Conservation (phyloP, 2,113 vertebrate genomes). For the Entelurus aequoreus region DNA sequence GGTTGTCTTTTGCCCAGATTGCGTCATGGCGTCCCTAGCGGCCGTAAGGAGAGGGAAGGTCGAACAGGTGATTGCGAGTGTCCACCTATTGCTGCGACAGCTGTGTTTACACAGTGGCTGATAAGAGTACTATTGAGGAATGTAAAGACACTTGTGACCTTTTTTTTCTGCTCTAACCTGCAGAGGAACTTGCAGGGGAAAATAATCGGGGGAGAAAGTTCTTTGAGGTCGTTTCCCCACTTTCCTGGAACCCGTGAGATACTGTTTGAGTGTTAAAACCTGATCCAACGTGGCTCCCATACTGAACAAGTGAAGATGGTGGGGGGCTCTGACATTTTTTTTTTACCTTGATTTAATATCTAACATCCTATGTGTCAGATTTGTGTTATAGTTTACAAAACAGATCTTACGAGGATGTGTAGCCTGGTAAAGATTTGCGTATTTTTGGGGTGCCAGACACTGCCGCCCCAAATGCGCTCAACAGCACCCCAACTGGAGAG, state of each 20-base stretch:
- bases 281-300: no score
- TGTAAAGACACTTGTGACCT: background rate
- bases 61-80: slow-evolving; percentile 51
- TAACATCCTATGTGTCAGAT: no score
- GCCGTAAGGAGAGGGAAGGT: slow-evolving; percentile 6
- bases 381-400: no score
- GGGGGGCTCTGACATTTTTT: no score
- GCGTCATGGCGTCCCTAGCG: slow-evolving; percentile 47
- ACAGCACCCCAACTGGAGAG: no score
- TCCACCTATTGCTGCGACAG: slow-evolving; percentile 38
- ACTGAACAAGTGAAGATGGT: no score
- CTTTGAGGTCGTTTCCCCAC: background rate
- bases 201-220: no score
- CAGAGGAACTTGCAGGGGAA: background rate
- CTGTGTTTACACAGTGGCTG: slow-evolving; percentile 59
- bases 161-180: background rate
- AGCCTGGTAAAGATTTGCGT: no score
- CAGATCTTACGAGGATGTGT: no score
- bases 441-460: no score
- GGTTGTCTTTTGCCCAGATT: slow-evolving; percentile 46
- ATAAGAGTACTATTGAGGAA: slow-evolving; percentile 29
- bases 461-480: no score
- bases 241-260: slow-evolving; percentile 39
- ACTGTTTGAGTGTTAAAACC: slow-evolving; percentile 17
- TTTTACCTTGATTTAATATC: no score